Base-by-base conservation (phyloP, 1,140 invertebrate genomes). In the Meloidogyne chitwoodi region DNA sequence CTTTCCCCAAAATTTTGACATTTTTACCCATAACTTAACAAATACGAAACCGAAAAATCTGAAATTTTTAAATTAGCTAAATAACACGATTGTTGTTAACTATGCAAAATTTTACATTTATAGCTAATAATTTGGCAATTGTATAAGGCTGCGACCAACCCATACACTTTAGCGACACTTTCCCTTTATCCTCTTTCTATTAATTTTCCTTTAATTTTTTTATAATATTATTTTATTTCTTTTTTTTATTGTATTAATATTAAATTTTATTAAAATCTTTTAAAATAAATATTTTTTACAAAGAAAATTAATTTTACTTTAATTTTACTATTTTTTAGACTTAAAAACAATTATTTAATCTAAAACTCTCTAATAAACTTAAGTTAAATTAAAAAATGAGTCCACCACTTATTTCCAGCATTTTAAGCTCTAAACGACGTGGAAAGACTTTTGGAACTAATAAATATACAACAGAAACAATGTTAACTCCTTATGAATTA, bases 401-500 rank as follows among this genome's bases (percentile, higher is more conserved):
- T 5, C 71, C 71, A 24, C 71, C 71, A 34, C 29, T 64, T 12
- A 19, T 73, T 29, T 61, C 56, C 56, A 56, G 22, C 24, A 61
- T 73, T 26, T 63, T 73, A 16, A 48, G 71, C 0, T 73, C 56
- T 5, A 61, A 73, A 22, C 41, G 71, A 16, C 48, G 64, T 34
- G 29, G 71, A 64, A 24, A 34, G 19, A n/a, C 48, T 56, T 56
- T 56, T 56, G 48, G 48, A 6, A n/a, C 2, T 6, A 56, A 56
- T 56, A 29, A 24, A 16, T 10, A 31, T 62, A 38, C 38, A 56
- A 56, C 71, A 44, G 72, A 81, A 67, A 69, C 71, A 31, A 77
- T 82, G 56, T 61, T 83, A 27, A 84, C 80, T 11, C 31, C 71
- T 26, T 83, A 83, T 65, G 83, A 83, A 74, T 79, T 80, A 16